phyloP scores from a whole-genome alignment of 2,888 invertebrate species.

The Imbricaverruca yamaguchii region DNA sequence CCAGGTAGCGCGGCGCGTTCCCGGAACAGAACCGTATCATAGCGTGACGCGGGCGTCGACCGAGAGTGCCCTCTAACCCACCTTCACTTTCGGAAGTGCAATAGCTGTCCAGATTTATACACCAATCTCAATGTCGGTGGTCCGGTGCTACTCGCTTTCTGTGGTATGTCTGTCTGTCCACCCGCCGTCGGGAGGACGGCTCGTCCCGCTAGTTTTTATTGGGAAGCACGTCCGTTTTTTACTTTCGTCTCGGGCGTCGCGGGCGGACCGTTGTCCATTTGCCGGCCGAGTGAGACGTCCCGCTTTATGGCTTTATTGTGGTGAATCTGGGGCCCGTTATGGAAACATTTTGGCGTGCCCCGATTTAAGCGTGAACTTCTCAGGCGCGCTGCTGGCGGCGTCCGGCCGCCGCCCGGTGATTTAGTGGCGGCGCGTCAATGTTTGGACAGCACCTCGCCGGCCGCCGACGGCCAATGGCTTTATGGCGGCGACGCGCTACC shows the following conservation, averaged over 20 bases:
- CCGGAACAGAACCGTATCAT: too few species aligned
- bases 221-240: background rate
- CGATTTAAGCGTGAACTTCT: constrained; percentile 21
- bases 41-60: too few species aligned
- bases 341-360: constrained; percentile 13
- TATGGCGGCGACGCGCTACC: constrained; percentile 14
- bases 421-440: background rate
- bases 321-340: constrained; percentile 21
- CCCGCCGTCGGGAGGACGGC: background rate
- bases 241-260: background rate
- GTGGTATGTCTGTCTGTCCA: background rate
- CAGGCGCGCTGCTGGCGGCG: background rate
- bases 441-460: constrained; percentile 5
- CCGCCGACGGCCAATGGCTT: background rate
- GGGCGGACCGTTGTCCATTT: background rate
- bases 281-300: constrained; percentile 3
- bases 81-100: constrained; percentile 19
- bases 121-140: background rate
- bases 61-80: background rate
- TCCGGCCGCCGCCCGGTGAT: background rate
- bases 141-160: background rate
- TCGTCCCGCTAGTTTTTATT: constrained; percentile 13
- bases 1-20: too few species aligned
- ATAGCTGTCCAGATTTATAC: background rate
- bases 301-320: constrained; percentile 21